A percentile compares a stretch with the other conserved stretches of the same genome.
These are phyloP conservation scores for Psilopogon haemacephalus DNA, from an alignment of 2,113 vertebrate genomes.

Conservation along the genomic window DNA sequence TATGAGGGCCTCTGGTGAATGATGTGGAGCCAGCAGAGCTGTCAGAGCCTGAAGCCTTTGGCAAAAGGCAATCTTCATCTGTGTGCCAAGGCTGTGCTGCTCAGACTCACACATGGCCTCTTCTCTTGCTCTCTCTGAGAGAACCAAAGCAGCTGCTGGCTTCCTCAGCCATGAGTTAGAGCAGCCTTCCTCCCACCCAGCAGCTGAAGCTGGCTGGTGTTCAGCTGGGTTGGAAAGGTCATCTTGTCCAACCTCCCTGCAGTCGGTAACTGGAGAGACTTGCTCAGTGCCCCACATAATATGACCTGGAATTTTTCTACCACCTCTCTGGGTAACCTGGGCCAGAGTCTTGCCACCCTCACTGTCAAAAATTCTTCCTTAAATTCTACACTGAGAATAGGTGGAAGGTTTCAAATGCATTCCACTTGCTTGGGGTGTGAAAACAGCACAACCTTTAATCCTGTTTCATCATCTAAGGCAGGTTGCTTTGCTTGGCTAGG, in stretches of 20 bases:
- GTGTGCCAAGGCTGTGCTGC: not conserved
- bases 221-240: too few relatives aligned
- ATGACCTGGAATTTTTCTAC: too few relatives aligned
- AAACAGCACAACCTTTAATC: not conserved
- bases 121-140: not conserved
- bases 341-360: too few relatives aligned
- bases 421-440: not conserved
- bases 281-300: too few relatives aligned
- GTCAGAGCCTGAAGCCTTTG: not conserved
- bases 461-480: not conserved
- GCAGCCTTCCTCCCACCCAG: not conserved
- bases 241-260: too few relatives aligned
- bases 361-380: too few relatives aligned
- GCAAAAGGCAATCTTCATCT: not conserved
- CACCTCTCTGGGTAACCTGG: too few relatives aligned
- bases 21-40: not conserved
- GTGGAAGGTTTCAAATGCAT: rapidly evolving
- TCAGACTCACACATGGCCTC: not conserved
- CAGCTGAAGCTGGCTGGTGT: not conserved
- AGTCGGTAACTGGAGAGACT: too few relatives aligned
- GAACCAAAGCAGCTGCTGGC: not conserved
- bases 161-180: not conserved
- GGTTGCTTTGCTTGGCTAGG: not conserved
- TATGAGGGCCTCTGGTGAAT: not conserved
- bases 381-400: not conserved